Percentiles rank a stretch among this genome's conserved stretches.
Evolutionary conservation across 2,113 vertebrate species (phyloP).

Genomic region (Mesocricetus auratus): DNA sequence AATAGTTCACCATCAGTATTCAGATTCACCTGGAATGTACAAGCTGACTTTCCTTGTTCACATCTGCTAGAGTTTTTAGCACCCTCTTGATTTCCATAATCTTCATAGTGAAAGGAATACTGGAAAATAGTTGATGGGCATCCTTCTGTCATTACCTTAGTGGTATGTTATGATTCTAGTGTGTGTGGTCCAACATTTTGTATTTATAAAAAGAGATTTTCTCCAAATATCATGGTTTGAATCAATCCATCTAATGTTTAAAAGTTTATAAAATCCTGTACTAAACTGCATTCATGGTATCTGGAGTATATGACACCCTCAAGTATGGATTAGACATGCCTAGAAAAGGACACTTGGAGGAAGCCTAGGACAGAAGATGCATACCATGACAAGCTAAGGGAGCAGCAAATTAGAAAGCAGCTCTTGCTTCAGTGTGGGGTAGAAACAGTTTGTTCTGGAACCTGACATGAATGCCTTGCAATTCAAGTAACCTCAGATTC

Average conservation of each 20-base stretch:
- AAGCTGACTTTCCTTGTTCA: not conserved
- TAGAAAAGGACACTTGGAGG: not conserved
- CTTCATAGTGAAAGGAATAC: not conserved
- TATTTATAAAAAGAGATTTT: not conserved
- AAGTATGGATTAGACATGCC: not conserved
- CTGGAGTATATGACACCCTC: not conserved
- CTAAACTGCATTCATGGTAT: not conserved
- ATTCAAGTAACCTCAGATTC: not conserved
- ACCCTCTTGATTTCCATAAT: not conserved
- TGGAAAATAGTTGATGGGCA: not conserved
- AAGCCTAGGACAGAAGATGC: not conserved
- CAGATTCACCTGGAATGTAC: not conserved
- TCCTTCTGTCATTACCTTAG: too few relatives aligned
- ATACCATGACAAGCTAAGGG: not conserved
- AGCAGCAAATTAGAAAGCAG: not conserved
- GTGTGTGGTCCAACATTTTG: too few relatives aligned
- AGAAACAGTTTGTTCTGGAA: not conserved
- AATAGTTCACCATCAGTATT: not conserved
- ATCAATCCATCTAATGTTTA: not conserved
- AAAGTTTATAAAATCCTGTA: not conserved
- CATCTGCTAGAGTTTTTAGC: not conserved
- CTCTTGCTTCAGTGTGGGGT: not conserved
- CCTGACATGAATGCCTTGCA: not conserved
- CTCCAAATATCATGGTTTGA: not conserved
- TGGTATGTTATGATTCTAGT: not conserved